These are phyloP conservation scores for Cyclophora punctaria DNA, from an alignment of 2,888 invertebrate genomes.

Conservation along the genomic window DNA sequence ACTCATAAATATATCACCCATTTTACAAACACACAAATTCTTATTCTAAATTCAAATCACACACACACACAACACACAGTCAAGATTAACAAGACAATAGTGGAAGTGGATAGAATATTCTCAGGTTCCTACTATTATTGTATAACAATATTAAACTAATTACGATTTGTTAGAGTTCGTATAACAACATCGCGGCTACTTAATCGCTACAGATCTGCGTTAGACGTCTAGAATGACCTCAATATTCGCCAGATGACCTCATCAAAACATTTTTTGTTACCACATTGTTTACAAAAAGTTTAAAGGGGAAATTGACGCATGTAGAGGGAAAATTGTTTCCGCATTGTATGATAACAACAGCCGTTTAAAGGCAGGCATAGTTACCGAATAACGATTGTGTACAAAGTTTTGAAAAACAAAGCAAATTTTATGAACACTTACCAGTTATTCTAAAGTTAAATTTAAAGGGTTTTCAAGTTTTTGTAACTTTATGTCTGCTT, in stretches of 20 bases:
- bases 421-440: too few relatives aligned
- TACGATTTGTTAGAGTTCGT: too few relatives aligned
- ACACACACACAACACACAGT: background rate
- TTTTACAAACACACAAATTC: constrained; percentile 3
- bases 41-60: background rate
- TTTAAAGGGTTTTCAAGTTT: too few relatives aligned
- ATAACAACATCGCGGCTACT: background rate
- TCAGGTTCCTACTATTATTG: too few relatives aligned
- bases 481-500: too few relatives aligned
- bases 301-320: too few relatives aligned
- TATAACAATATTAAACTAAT: too few relatives aligned
- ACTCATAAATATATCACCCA: constrained; percentile 32
- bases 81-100: background rate
- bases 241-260: constrained; percentile 12
- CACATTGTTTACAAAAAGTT: background rate
- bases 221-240: constrained; percentile 10
- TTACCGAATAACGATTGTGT: background rate
- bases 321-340: background rate
- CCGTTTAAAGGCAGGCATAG: background rate
- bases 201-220: background rate
- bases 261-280: background rate
- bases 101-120: background rate
- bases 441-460: too few relatives aligned
- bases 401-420: background rate
- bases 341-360: background rate